phyloP scores from a whole-genome alignment of 2,797 vertebrate genomes.

The Emydoidea blandingii region DNA sequence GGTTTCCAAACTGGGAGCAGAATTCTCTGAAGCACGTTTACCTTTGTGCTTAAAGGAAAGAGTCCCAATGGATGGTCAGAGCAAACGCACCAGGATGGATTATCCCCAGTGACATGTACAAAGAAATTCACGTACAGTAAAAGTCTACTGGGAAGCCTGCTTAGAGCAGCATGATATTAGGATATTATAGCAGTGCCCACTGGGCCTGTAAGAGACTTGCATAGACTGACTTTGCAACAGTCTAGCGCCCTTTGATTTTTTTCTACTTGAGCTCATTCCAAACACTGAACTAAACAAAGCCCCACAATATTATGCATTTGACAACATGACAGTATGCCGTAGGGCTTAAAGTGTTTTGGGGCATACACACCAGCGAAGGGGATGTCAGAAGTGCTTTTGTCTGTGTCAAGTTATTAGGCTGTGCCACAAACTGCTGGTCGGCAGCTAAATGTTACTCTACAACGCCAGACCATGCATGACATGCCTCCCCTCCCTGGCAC shows the following conservation, averaged over 20 bases:
- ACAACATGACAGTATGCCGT: accelerated
- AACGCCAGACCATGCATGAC: not conserved
- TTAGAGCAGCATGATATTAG: not conserved
- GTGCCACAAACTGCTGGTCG: not conserved
- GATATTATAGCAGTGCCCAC: not conserved
- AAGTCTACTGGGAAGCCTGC: not conserved
- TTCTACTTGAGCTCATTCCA: not conserved
- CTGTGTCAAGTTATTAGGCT: not conserved
- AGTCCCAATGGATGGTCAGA: not conserved
- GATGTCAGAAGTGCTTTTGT: not conserved
- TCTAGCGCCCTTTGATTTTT: not conserved
- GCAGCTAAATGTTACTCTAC: not conserved
- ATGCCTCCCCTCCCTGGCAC: not conserved
- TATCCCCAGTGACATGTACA: not conserved
- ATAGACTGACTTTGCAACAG: not conserved
- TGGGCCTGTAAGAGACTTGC: not conserved
- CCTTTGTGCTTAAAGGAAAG: not conserved
- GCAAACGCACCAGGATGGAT: not conserved
- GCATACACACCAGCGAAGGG: not conserved
- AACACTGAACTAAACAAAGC: not conserved
- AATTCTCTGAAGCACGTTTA: conserved; percentile 34
- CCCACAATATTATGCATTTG: not conserved
- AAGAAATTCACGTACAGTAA: not conserved
- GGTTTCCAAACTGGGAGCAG: conserved; percentile 46
- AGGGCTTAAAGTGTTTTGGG: not conserved